Conservation (phyloP, 2,888 invertebrate genomes). For the Phyllotreta cruciferae region DNA sequence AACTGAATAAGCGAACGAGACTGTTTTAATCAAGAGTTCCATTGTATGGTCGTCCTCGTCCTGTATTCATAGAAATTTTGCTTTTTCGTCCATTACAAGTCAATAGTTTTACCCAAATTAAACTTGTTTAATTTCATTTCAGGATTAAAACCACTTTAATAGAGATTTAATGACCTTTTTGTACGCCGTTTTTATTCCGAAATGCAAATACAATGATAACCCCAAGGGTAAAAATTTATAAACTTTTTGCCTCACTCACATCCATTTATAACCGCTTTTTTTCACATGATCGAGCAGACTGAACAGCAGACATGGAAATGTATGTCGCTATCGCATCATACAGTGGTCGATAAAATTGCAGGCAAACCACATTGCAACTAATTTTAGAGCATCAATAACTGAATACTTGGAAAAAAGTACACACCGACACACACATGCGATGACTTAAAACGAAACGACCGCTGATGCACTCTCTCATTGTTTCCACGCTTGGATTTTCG, state of each 20-base stretch:
- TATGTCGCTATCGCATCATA: slow-evolving; percentile 12
- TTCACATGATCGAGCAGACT: slow-evolving; percentile 2
- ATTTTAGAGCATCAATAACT: too few species aligned
- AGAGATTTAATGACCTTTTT: slow-evolving; percentile 20
- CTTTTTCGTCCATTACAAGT: not conserved
- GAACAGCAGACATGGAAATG: slow-evolving; percentile 9
- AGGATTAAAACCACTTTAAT: too few species aligned
- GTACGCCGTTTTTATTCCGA: slow-evolving; percentile 19
- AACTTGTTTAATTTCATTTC: too few species aligned
- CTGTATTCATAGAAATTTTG: slow-evolving; percentile 9
- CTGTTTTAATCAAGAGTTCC: slow-evolving; percentile 16
- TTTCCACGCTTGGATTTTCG: too few species aligned
- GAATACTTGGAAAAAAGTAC: too few species aligned
- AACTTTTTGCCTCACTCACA: slow-evolving; percentile 18
- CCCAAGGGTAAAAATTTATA: slow-evolving; percentile 22
- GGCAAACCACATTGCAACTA: slow-evolving; percentile 1
- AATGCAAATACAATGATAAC: slow-evolving; percentile 16
- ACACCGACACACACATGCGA: too few species aligned
- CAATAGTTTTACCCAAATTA: too few species aligned
- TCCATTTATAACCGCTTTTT: slow-evolving; percentile 2
- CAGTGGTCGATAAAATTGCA: slow-evolving; percentile 14
- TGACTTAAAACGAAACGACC: too few species aligned
- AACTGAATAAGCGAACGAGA: slow-evolving; percentile 2
- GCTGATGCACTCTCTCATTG: too few species aligned
- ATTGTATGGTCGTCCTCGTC: not conserved